These are phyloP conservation scores for Lordiphosa mommai DNA, from an alignment of 1,140 invertebrate genomes.

Conservation along the genomic window DNA sequence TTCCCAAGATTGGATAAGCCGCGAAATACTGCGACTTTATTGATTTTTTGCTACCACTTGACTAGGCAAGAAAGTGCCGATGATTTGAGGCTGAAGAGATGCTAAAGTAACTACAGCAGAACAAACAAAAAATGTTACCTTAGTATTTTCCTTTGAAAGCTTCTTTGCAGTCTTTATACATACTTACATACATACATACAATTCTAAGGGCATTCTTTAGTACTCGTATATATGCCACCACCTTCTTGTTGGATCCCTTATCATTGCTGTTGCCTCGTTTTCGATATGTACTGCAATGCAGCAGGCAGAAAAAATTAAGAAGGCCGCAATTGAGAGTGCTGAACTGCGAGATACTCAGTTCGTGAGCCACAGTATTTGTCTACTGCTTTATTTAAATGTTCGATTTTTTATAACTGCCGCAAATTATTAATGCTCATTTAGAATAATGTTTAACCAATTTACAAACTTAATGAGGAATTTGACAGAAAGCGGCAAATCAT, in stretches of 20 bases:
- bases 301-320: neutral
- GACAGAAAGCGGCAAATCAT: neutral
- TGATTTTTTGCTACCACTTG: slow-evolving; percentile 19
- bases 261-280: slow-evolving; percentile 15
- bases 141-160: slow-evolving; percentile 5
- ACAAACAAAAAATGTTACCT: slow-evolving; percentile 6
- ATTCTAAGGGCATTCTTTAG: neutral
- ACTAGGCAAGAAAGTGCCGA: slow-evolving; percentile 28
- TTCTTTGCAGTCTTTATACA: neutral
- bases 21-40: slow-evolving; percentile 17
- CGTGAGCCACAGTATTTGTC: neutral
- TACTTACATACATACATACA: neutral
- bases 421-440: no score
- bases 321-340: neutral
- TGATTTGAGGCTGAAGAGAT: slow-evolving; percentile 16
- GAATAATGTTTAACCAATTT: no score
- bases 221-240: neutral
- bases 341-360: neutral
- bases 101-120: slow-evolving; percentile 13
- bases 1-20: neutral
- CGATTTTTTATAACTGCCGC: no score
- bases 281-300: slow-evolving; percentile 11
- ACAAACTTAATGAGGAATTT: no score
- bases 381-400: neutral
- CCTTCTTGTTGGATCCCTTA: neutral